Percentiles rank a stretch among this genome's conserved stretches.
Conservation (phyloP, 23 tunicate species). For the Clavelina lepadiformis region DNA sequence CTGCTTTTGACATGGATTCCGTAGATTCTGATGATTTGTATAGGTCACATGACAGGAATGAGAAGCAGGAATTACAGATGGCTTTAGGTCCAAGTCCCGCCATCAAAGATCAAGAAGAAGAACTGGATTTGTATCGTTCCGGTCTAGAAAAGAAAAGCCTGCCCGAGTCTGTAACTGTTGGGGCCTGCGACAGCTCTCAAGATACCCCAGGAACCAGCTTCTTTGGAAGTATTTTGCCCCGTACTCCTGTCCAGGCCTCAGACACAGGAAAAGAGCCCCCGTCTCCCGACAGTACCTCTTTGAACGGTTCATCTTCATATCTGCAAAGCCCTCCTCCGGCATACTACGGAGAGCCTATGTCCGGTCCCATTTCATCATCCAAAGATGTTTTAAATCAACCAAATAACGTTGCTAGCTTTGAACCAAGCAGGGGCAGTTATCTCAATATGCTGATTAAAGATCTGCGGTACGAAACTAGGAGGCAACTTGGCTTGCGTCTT, state of each 20-base stretch:
- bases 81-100: not conserved
- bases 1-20: too few relatives aligned
- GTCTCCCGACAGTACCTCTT: too few relatives aligned
- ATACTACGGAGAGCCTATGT: not conserved
- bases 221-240: too few relatives aligned
- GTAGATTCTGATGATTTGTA: too few relatives aligned
- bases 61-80: not conserved
- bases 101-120: not conserved
- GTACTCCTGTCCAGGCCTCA: too few relatives aligned
- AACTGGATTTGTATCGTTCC: not conserved
- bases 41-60: too few relatives aligned
- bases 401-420: not conserved
- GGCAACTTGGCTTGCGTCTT: constrained; percentile 17
- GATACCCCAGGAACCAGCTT: too few relatives aligned
- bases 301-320: too few relatives aligned
- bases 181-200: too few relatives aligned
- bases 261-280: too few relatives aligned
- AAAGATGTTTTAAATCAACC: not conserved
- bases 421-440: not conserved
- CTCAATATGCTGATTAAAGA: constrained; percentile 10
- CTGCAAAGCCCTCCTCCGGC: constrained; percentile 16
- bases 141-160: too few relatives aligned
- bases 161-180: too few relatives aligned
- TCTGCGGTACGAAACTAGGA: constrained; percentile 23
- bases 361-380: not conserved